Evolutionary conservation across 2,888 invertebrate genomes (phyloP).

Genomic region (Steinernema scapterisci): DNA sequence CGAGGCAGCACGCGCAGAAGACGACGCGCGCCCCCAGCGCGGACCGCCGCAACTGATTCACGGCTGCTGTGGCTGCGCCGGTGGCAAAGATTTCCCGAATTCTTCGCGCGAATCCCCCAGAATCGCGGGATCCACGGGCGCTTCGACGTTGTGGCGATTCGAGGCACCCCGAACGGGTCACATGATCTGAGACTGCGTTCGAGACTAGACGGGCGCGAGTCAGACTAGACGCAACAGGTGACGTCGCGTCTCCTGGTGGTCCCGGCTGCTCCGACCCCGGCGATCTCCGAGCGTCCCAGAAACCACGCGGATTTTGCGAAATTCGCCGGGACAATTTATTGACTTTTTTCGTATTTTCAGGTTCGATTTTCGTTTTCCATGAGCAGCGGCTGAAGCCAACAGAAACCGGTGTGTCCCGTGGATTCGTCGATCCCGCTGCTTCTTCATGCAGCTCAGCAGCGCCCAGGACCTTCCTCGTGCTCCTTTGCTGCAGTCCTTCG

Average conservation of each 20-base stretch:
- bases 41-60: no score
- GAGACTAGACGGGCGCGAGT: no score
- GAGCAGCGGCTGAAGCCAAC: constrained; percentile 20
- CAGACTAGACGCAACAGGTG: not conserved
- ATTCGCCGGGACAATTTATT: constrained; percentile 2
- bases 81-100: no score
- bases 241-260: not conserved
- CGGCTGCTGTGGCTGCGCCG: no score
- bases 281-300: not conserved
- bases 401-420: not conserved
- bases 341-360: constrained; percentile 2
- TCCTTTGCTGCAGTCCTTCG: not conserved
- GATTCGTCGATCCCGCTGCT: not conserved
- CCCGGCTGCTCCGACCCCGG: not conserved
- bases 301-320: not conserved
- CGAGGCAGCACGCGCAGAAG: no score
- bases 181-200: no score
- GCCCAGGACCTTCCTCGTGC: not conserved
- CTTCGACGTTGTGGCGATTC: no score
- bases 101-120: no score
- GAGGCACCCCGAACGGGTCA: no score
- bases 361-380: not conserved
- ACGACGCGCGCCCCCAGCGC: no score
- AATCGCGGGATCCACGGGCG: no score
- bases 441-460: constrained; percentile 2